Percentiles rank a stretch among this genome's conserved stretches.
phyloP scores from a whole-genome alignment of 1,140 invertebrate species.

The Saxidomus purpurata region DNA sequence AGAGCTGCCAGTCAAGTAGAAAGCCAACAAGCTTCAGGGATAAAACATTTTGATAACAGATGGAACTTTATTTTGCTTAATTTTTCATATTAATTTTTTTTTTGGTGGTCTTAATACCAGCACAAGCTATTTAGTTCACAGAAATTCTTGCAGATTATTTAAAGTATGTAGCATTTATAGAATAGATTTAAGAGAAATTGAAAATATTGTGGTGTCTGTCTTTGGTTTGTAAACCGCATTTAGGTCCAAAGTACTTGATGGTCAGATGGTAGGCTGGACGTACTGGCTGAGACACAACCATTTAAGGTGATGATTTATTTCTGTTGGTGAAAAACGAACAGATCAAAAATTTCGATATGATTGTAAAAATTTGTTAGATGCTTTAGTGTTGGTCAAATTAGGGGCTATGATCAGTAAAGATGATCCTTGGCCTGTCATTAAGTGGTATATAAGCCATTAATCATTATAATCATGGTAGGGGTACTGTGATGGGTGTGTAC shows the following conservation, averaged over 20 bases:
- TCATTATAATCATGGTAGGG: not conserved
- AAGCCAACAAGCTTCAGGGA: slow-evolving; percentile 2
- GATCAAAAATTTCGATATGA: not conserved
- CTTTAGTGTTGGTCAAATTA: not conserved
- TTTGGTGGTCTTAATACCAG: not conserved
- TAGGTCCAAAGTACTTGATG: no score
- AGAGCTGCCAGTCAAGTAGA: slow-evolving; percentile 21
- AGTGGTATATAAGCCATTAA: not conserved
- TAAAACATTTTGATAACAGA: not conserved
- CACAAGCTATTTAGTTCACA: no score
- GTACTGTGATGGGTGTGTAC: not conserved
- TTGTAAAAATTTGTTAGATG: not conserved
- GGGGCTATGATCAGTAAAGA: not conserved
- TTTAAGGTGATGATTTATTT: not conserved
- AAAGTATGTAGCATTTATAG: no score
- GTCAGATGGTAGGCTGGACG: not conserved
- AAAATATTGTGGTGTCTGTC: no score
- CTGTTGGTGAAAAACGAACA: not conserved
- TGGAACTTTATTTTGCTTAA: not conserved
- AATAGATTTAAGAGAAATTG: no score
- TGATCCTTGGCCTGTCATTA: not conserved
- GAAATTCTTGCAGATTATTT: no score
- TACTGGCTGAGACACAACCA: not conserved
- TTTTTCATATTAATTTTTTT: not conserved
- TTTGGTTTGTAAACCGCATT: no score